A percentile compares a stretch with the other conserved stretches of the same genome.
phyloP scores from a whole-genome alignment of 1,140 invertebrate species.

The Papilio helenus region DNA sequence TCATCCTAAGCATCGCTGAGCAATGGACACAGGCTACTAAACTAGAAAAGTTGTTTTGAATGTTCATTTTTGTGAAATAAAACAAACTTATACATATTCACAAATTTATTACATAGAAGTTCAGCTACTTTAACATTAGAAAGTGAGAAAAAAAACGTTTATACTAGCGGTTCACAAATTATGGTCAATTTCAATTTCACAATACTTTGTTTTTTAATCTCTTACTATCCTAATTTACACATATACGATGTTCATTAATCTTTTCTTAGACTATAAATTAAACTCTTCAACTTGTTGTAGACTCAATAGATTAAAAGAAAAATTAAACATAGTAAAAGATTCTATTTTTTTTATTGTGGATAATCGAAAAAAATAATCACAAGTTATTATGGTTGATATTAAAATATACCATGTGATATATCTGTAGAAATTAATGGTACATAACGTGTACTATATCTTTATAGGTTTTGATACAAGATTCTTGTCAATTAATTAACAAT shows the following conservation, averaged over 20 bases:
- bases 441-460: neutral
- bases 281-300: neutral
- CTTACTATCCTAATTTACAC: constrained; percentile 2
- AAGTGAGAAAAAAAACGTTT: neutral
- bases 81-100: constrained; percentile 9
- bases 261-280: constrained; percentile 2
- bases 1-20: too few species aligned
- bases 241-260: neutral
- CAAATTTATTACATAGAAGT: constrained; percentile 33
- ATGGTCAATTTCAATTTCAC: constrained; percentile 6
- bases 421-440: neutral
- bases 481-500: constrained; percentile 25
- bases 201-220: neutral
- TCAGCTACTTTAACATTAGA: constrained; percentile 21
- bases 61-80: neutral
- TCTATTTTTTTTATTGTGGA: neutral
- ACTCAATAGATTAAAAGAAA: neutral
- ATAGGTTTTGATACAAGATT: neutral
- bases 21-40: too few species aligned
- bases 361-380: neutral
- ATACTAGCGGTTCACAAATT: neutral
- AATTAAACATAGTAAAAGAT: neutral
- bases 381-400: neutral
- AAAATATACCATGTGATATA: neutral
- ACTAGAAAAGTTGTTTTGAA: too few species aligned